Evolutionary conservation across 2,888 invertebrate species (phyloP), one percentile per base, ranked within the genome.

Genomic region (Dasysyrphus tricinctus): DNA sequence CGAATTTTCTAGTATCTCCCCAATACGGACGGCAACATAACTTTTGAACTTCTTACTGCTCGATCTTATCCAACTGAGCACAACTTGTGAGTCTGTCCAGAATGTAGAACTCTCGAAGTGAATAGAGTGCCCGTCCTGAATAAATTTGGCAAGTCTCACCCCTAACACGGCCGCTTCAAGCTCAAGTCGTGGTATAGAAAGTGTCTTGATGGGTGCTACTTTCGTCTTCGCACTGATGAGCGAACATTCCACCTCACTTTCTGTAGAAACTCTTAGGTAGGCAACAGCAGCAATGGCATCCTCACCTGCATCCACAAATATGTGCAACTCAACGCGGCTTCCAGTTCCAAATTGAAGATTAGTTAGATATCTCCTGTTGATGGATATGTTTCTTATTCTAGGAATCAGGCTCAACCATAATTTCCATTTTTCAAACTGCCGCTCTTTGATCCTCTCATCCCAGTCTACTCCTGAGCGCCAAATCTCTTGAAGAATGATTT

Each of bases 331-430:
- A 12, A 51, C 24, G 1, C 24, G 24, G n/a, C 54, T 39, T 14
- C 37, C 14, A 1, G 24, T 12, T 9, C 54, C 54, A 39, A 69
- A 69, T 42, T 39, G 54, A 5, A 70, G 29, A 14, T 29, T 56
- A 0, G 16, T 32, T 1, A 70, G 29, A 12, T 70, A 70, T 7
- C 24, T 70, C 42, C 54, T 56, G 5, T 54, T 5, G 11, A 54
- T 39, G 5, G 51, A 67, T 7, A 67, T 14, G 8, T 29, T 7
- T 51, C 16, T 49, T 37, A 67, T 51, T 34, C 39, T 67, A 19
- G 67, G 51, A 37, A 51, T 67, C 37, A 67, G 51, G 19, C 11
- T 67, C 67, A 67, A 51, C 69, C 54, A 69, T 4, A 14, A 37
- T 12, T 54, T 69, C 69, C 54, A 54, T 39, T 69, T 69, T 54